phyloP scores from a whole-genome alignment of 2,888 invertebrate genomes.

The Oligia strigilis region DNA sequence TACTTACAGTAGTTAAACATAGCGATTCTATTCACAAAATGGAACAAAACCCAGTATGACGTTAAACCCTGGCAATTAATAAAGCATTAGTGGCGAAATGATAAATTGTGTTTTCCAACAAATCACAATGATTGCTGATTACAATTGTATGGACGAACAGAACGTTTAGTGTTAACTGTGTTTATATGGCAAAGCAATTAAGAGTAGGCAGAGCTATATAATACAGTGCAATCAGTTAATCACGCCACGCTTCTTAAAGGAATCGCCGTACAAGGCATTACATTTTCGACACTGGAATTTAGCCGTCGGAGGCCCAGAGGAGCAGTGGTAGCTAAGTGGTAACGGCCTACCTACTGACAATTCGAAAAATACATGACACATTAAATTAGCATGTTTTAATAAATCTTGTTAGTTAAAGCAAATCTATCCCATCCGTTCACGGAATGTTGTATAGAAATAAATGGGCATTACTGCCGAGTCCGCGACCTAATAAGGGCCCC shows the following conservation, averaged over 20 bases:
- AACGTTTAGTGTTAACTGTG: slow-evolving; percentile 22
- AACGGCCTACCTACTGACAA: neutral
- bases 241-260: neutral
- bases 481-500: slow-evolving; percentile 5
- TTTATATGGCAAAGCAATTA: slow-evolving; percentile 12
- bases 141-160: slow-evolving; percentile 37
- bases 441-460: slow-evolving; percentile 22
- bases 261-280: neutral
- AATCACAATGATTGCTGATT: slow-evolving; percentile 39
- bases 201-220: neutral
- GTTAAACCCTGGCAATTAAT: slow-evolving; percentile 35
- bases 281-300: neutral
- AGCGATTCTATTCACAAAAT: slow-evolving; percentile 26
- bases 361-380: neutral
- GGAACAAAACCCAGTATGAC: slow-evolving; percentile 4
- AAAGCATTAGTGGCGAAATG: slow-evolving; percentile 49
- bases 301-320: neutral
- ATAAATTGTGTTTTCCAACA: slow-evolving; percentile 48
- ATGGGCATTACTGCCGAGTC: slow-evolving; percentile 40
- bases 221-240: neutral
- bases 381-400: neutral
- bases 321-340: no score
- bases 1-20: neutral
- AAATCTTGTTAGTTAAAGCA: slow-evolving; percentile 1
- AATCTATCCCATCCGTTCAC: slow-evolving; percentile 6